Evolutionary conservation across 2,113 vertebrate genomes (phyloP).

Genomic region (Ellobius talpinus): DNA sequence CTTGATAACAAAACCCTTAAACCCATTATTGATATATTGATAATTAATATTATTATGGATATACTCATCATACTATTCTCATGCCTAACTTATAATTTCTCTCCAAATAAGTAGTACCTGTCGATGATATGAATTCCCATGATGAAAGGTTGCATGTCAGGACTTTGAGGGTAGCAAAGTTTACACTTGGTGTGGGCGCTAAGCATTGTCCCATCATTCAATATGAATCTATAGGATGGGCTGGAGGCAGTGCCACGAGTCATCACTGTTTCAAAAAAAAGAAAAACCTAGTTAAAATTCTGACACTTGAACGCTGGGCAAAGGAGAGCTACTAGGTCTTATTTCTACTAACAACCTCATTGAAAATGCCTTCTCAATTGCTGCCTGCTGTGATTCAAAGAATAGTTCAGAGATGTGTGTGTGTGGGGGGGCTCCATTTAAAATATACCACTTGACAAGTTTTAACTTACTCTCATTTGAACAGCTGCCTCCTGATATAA

Average conservation of each 20-base stretch:
- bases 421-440: background rate
- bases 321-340: slow-evolving; percentile 72
- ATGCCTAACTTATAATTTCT: slow-evolving; percentile 66
- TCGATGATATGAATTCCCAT: slow-evolving; percentile 99
- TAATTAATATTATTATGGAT: slow-evolving; percentile 25
- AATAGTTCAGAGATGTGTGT: slow-evolving; percentile 50
- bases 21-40: slow-evolving; percentile 37
- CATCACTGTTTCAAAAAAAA: slow-evolving; percentile 92
- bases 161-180: slow-evolving; percentile 96
- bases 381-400: slow-evolving; percentile 47
- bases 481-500: slow-evolving; percentile 52
- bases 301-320: slow-evolving; percentile 73
- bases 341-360: slow-evolving; percentile 53
- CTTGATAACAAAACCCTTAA: slow-evolving; percentile 43
- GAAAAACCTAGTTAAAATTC: slow-evolving; percentile 84
- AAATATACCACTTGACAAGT: slow-evolving; percentile 42
- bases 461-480: slow-evolving; percentile 35
- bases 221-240: slow-evolving; percentile 96
- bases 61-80: slow-evolving; percentile 55
- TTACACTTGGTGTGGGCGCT: slow-evolving; percentile 98
- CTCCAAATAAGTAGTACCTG: slow-evolving; percentile 90
- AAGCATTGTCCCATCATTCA: slow-evolving; percentile 95
- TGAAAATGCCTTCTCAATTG: slow-evolving; percentile 42
- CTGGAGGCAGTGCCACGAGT: slow-evolving; percentile 96
- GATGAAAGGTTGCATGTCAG: slow-evolving; percentile 96